Conservation (phyloP, 2,888 invertebrate species). For the Ophion ellenae region DNA sequence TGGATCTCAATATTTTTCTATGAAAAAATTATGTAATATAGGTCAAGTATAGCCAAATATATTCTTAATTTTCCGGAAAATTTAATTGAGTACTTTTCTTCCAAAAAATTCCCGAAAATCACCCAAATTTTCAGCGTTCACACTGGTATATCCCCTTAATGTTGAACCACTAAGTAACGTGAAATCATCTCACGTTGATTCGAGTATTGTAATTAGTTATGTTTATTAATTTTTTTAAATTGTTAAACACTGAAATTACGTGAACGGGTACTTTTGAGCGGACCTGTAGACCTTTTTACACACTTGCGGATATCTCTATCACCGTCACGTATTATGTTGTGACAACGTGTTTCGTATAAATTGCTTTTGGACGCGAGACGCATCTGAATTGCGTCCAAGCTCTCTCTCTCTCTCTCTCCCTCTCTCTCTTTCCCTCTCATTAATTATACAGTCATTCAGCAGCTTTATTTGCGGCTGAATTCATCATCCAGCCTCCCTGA, state of each 20-base stretch:
- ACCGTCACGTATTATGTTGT: conserved; percentile 32
- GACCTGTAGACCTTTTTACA: not conserved
- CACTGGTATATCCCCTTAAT: too few species aligned
- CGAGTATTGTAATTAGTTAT: not conserved
- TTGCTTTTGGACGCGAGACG: conserved; percentile 35
- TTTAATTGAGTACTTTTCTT: too few species aligned
- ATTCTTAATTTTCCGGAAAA: too few species aligned
- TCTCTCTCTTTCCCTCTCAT: conserved; percentile 10
- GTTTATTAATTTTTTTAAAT: not conserved
- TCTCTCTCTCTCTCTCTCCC: not conserved
- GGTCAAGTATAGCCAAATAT: too few species aligned
- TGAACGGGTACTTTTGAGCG: not conserved
- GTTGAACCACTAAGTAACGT: too few species aligned
- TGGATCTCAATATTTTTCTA: too few species aligned
- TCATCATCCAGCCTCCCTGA: conserved; percentile 32
- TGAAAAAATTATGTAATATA: too few species aligned
- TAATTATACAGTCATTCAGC: conserved; percentile 58
- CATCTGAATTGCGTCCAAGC: conserved; percentile 23
- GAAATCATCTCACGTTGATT: too few species aligned
- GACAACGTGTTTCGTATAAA: conserved; percentile 55
- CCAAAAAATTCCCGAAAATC: too few species aligned
- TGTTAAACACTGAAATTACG: not conserved
- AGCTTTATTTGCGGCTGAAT: conserved; percentile 43
- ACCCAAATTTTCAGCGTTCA: too few species aligned
- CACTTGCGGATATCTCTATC: not conserved